These are phyloP conservation scores for Pseudomyrmex dendroicus DNA, from an alignment of 1,140 invertebrate genomes.

Conservation along the genomic window DNA sequence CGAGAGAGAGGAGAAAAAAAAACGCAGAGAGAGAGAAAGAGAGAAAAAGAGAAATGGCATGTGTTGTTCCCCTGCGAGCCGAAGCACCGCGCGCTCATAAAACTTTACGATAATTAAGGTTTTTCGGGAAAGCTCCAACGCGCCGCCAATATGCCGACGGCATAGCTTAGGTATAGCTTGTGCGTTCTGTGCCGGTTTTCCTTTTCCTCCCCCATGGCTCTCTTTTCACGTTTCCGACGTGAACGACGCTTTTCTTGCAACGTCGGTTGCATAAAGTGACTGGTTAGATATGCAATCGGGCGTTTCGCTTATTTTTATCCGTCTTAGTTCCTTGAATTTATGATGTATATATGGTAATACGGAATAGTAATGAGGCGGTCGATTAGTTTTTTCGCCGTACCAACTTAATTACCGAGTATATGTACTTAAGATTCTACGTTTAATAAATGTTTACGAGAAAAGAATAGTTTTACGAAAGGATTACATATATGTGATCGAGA, in stretches of 20 bases:
- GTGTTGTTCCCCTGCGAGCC: conserved; percentile 13
- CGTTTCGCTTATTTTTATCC: conserved; percentile 18
- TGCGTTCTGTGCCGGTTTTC: conserved; percentile 1
- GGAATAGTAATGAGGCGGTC: neutral
- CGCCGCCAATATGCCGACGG: conserved; percentile 37
- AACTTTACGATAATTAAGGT: conserved; percentile 69
- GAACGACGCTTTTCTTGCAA: conserved; percentile 39
- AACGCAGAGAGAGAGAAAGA: neutral
- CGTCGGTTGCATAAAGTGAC: conserved; percentile 18
- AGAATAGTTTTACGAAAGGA: neutral
- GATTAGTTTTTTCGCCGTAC: neutral
- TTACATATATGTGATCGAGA: neutral
- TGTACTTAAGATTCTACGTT: no score
- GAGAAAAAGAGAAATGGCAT: conserved; percentile 7
- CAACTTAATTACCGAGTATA: neutral
- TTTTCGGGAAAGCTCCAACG: conserved; percentile 59
- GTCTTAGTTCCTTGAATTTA: neutral
- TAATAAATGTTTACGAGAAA: no score
- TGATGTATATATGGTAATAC: neutral
- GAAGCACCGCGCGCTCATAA: conserved; percentile 59
- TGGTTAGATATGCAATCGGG: conserved; percentile 11
- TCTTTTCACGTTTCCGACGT: neutral
- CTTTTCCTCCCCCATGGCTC: neutral
- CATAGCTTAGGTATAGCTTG: conserved; percentile 31
- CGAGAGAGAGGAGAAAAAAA: neutral